Conservation (phyloP, 2,113 vertebrate genomes). For the Chionis minor region DNA sequence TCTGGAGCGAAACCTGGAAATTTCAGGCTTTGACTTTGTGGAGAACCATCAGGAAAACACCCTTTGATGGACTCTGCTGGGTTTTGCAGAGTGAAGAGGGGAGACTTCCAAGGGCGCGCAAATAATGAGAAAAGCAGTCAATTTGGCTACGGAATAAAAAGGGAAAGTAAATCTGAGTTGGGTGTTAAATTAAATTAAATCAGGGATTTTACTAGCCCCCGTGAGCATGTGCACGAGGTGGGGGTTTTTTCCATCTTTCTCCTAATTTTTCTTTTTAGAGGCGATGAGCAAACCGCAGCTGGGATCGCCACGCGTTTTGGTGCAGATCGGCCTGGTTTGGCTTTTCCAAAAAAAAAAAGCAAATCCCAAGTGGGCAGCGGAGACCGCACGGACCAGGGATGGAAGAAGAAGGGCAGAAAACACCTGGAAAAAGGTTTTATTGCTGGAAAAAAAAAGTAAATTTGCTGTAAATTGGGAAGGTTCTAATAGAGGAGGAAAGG, state of each 20-base stretch:
- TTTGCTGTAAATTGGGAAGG: rapidly evolving
- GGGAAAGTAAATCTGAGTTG: background rate
- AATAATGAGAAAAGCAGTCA: background rate
- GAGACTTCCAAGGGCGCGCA: background rate
- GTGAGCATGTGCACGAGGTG: too few relatives aligned
- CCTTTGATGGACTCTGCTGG: background rate
- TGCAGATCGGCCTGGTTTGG: too few relatives aligned
- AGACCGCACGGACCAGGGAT: background rate
- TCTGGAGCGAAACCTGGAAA: background rate
- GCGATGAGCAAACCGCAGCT: background rate
- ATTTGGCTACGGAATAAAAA: background rate
- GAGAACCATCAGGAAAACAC: background rate
- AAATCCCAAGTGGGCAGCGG: background rate
- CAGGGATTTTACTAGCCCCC: background rate
- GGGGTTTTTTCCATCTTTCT: background rate
- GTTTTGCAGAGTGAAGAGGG: background rate
- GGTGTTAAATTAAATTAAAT: background rate
- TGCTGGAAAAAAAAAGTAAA: background rate
- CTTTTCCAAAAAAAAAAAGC: background rate
- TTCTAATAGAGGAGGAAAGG: background rate
- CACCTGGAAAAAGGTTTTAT: background rate
- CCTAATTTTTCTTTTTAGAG: background rate
- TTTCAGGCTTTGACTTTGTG: background rate
- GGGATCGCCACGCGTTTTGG: rapidly evolving
- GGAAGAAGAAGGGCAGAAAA: background rate